phyloP scores from a whole-genome alignment of 2,113 vertebrate genomes.

The Sapajus apella region DNA sequence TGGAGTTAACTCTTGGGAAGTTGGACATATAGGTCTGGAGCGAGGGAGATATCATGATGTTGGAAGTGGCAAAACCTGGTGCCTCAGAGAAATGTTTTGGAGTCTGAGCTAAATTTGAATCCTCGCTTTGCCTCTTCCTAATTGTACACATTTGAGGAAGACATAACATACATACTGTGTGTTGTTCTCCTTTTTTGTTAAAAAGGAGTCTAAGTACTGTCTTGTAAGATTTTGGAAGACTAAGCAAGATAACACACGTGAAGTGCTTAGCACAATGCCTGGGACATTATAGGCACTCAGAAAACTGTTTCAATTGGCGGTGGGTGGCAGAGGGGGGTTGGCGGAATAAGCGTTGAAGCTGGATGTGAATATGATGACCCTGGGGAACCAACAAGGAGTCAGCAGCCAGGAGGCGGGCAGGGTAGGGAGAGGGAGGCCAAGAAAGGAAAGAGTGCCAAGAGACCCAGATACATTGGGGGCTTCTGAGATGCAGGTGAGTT shows the following conservation, averaged over 20 bases:
- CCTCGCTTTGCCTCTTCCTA: neutral
- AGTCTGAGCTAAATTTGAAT: neutral
- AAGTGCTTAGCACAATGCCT: neutral
- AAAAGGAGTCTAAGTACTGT: neutral
- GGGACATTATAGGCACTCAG: neutral
- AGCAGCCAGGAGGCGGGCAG: accelerated
- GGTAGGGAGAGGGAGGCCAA: neutral
- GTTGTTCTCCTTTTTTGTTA: neutral
- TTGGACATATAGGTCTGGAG: neutral
- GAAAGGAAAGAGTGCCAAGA: neutral
- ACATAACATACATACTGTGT: neutral
- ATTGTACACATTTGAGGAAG: neutral
- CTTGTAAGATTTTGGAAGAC: neutral
- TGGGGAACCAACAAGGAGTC: neutral
- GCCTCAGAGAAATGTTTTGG: neutral
- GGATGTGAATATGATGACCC: neutral
- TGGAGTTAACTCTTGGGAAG: neutral
- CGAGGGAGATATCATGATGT: neutral
- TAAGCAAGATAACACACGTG: neutral
- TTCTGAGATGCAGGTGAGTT: neutral
- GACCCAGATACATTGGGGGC: no score
- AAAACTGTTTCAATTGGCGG: neutral
- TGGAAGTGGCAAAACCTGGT: neutral
- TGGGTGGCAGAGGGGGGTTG: no score
- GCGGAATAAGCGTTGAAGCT: neutral